Conservation (phyloP, 2,888 invertebrate species). For the Pyrocoelia pectoralis region DNA sequence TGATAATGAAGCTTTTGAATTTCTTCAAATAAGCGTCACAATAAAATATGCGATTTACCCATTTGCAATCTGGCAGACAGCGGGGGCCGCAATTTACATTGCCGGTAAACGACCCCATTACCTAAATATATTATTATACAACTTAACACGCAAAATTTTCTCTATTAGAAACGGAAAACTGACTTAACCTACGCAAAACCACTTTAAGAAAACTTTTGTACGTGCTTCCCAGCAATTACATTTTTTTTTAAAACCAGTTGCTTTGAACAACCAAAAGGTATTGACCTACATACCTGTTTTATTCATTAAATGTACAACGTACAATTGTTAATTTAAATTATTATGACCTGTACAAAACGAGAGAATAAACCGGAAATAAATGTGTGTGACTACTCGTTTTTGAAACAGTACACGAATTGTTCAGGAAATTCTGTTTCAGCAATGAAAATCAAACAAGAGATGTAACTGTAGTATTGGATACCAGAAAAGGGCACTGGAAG, state of each 20-base stretch:
- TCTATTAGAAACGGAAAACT: too few species aligned
- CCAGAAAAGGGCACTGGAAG: constrained; percentile 70
- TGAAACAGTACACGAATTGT: neutral
- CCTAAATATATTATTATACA: neutral
- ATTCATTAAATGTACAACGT: neutral
- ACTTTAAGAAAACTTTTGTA: too few species aligned
- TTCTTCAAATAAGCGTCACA: too few species aligned
- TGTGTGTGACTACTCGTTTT: neutral
- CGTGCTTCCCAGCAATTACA: too few species aligned
- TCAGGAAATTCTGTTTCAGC: too few species aligned
- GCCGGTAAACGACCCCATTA: neutral
- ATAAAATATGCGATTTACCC: too few species aligned
- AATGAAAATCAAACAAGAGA: constrained; percentile 64
- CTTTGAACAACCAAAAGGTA: neutral
- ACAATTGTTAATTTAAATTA: neutral
- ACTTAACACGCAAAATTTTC: too few species aligned
- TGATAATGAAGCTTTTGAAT: too few species aligned
- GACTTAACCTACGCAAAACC: too few species aligned
- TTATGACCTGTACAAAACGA: neutral
- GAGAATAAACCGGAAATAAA: neutral
- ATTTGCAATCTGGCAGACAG: neutral
- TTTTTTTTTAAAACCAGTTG: too few species aligned
- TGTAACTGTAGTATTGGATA: constrained; percentile 70
- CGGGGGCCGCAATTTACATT: neutral
- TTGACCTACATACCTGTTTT: neutral